Evolutionary conservation across 2,113 vertebrate genomes (phyloP).

Genomic region (Tinamus guttatus): DNA sequence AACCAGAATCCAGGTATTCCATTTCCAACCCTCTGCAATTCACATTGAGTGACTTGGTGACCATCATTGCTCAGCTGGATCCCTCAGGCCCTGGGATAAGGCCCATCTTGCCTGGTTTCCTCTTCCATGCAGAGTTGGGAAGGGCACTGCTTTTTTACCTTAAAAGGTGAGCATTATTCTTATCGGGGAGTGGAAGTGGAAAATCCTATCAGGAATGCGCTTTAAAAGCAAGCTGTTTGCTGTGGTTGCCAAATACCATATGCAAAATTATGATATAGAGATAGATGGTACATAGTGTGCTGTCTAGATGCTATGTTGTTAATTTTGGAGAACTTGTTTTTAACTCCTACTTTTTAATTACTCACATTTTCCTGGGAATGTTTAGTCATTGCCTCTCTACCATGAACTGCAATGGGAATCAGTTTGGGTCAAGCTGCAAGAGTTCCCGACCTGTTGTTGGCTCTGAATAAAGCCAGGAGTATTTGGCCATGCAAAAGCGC

Average conservation of each 20-base stretch:
- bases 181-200: constrained; percentile 16
- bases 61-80: background rate
- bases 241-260: background rate
- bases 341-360: constrained; percentile 20
- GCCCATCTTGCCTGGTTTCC: background rate
- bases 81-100: background rate
- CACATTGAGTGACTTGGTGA: background rate
- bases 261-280: background rate
- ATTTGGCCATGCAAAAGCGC: background rate
- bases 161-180: background rate
- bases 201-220: constrained; percentile 12
- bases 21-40: background rate
- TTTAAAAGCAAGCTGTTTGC: constrained; percentile 9
- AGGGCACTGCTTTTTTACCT: background rate
- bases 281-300: background rate
- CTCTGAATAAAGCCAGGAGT: background rate
- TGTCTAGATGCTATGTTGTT: background rate
- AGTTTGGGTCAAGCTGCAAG: background rate
- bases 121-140: background rate
- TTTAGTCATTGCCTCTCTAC: background rate
- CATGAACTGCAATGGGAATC: background rate
- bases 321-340: background rate
- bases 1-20: accelerated
- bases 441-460: background rate
- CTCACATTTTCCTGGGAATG: background rate